phyloP scores from a whole-genome alignment of 37 sponge, comb jelly and placozoan species.

The Oscarella lobularis region DNA sequence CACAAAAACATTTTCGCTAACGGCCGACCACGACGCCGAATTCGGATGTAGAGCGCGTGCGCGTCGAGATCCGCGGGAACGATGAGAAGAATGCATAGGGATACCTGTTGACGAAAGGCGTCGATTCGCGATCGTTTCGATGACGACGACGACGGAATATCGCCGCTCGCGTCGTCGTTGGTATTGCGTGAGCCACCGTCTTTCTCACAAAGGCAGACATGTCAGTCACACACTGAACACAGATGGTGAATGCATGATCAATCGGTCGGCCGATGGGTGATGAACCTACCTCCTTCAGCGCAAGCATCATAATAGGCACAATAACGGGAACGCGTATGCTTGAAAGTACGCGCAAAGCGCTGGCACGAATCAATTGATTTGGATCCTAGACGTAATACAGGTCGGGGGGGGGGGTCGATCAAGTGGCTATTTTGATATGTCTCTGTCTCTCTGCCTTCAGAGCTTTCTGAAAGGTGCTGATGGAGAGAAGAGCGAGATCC shows the following conservation, averaged over 20 bases:
- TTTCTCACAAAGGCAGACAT: slow-evolving; percentile 95
- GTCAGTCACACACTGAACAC: slow-evolving; percentile 69
- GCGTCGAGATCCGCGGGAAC: neutral
- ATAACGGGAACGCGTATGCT: slow-evolving; percentile 98
- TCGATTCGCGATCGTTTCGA: too few relatives aligned
- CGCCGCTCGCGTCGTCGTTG: slow-evolving; percentile 82
- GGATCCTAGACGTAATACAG: slow-evolving; percentile 83
- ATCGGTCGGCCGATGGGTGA: too few relatives aligned
- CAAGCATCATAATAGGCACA: slow-evolving; percentile 96
- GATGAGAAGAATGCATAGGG: neutral
- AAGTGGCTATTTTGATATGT: neutral
- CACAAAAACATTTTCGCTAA: too few relatives aligned
- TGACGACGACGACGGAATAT: too few relatives aligned
- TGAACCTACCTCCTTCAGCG: slow-evolving; percentile 79
- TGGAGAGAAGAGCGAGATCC: slow-evolving; percentile 92
- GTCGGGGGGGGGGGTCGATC: too few relatives aligned
- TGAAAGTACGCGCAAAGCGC: slow-evolving; percentile 94
- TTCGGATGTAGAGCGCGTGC: too few relatives aligned
- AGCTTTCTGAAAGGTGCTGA: slow-evolving; percentile 97
- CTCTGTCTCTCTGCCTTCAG: slow-evolving; percentile 40
- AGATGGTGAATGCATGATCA: too few relatives aligned
- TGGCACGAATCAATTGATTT: slow-evolving; percentile 95
- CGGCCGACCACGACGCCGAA: too few relatives aligned
- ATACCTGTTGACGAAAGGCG: neutral
- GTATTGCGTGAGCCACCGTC: slow-evolving; percentile 96